phyloP scores from a whole-genome alignment of 1,140 invertebrate genomes.

The Leptinotarsa undecemlineata region DNA sequence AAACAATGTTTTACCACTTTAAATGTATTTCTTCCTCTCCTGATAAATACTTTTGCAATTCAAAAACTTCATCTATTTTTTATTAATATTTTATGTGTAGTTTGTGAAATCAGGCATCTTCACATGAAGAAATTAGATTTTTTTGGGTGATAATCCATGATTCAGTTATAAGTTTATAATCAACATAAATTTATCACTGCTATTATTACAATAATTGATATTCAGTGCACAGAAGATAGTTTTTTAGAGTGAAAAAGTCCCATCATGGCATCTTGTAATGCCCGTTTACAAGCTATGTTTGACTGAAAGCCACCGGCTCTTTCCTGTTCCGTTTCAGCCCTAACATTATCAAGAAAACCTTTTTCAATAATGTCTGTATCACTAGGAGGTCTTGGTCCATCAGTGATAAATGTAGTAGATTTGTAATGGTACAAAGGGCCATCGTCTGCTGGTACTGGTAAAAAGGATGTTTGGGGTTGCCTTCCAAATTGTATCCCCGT shows the following conservation, averaged over 20 bases:
- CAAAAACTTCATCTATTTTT: too few relatives aligned
- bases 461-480: constrained; percentile 58
- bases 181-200: too few relatives aligned
- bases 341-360: constrained; percentile 79
- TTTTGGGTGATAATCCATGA: too few relatives aligned
- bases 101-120: too few relatives aligned
- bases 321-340: constrained; percentile 71
- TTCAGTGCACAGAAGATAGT: constrained; percentile 11
- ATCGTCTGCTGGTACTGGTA: constrained; percentile 74
- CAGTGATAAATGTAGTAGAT: constrained; percentile 61
- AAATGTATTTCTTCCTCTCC: too few relatives aligned
- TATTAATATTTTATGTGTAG: too few relatives aligned
- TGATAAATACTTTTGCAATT: too few relatives aligned
- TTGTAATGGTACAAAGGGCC: constrained; percentile 75
- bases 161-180: too few relatives aligned
- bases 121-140: too few relatives aligned
- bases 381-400: constrained; percentile 75
- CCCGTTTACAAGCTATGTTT: constrained; percentile 81
- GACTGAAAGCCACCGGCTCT: constrained; percentile 86
- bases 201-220: background rate
- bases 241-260: constrained; percentile 73
- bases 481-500: constrained; percentile 78
- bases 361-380: constrained; percentile 65
- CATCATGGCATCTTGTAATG: constrained; percentile 86
- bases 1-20: background rate